Conservation (phyloP, 2,113 vertebrate species). For the Calyptomena viridis region DNA sequence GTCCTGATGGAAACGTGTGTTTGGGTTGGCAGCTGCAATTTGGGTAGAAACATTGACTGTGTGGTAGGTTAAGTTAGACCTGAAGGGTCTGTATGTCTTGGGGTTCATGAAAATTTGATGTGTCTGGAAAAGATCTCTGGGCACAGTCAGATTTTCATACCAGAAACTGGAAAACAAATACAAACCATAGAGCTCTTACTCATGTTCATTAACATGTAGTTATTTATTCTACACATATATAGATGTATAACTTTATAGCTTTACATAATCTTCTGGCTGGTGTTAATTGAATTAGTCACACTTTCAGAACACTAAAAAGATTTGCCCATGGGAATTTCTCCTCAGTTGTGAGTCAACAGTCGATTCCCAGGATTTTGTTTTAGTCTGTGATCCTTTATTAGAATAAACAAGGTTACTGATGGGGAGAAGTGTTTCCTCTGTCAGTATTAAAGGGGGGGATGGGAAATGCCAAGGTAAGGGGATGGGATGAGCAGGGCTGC, state of each 20-base stretch:
- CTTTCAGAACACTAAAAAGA: background rate
- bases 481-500: background rate
- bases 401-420: slow-evolving; percentile 15
- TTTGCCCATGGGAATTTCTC: slow-evolving; percentile 1
- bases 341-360: slow-evolving; percentile 10
- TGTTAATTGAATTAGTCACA: slow-evolving; percentile 49
- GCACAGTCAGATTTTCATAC: background rate
- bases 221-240: background rate
- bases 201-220: background rate
- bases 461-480: background rate
- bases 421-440: background rate
- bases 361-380: background rate
- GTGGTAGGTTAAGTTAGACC: background rate
- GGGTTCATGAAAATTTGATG: accelerated
- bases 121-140: background rate
- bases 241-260: background rate
- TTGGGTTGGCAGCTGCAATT: background rate
- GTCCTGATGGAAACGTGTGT: background rate
- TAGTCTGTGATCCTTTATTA: slow-evolving; percentile 7
- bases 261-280: background rate
- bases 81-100: background rate
- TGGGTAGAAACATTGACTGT: background rate
- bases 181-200: background rate
- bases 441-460: background rate
- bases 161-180: background rate